phyloP scores from a whole-genome alignment of 2,113 vertebrate species.

The Brachyhypopomus gauderio region DNA sequence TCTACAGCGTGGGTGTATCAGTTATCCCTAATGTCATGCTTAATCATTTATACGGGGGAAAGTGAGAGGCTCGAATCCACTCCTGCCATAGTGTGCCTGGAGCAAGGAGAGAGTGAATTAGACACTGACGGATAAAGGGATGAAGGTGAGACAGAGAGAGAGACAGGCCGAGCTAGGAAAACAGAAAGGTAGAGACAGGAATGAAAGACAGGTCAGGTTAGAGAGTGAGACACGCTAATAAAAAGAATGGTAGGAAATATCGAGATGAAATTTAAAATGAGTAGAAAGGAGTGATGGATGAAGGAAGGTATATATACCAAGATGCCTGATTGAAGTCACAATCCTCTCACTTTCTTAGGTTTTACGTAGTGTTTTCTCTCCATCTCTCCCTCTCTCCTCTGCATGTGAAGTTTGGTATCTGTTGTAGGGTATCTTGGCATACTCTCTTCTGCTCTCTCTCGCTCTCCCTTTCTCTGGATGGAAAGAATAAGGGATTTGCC shows the following conservation, averaged over 20 bases:
- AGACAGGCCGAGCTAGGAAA: neutral
- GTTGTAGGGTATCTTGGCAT: conserved; percentile 16
- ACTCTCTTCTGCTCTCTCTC: neutral
- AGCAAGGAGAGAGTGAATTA: conserved; percentile 48
- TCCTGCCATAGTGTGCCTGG: conserved; percentile 18
- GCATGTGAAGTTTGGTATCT: neutral
- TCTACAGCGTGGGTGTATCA: conserved; percentile 60
- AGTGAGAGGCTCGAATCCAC: conserved; percentile 43
- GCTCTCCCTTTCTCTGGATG: conserved; percentile 26
- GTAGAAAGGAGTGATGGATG: neutral
- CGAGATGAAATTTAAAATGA: neutral
- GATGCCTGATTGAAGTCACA: too few relatives aligned
- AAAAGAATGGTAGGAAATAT: neutral
- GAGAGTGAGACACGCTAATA: neutral
- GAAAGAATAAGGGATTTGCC: conserved; percentile 19
- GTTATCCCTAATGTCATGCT: conserved; percentile 65
- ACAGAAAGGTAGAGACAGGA: neutral
- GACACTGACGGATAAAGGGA: conserved; percentile 10
- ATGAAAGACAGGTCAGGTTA: neutral
- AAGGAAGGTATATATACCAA: too few relatives aligned
- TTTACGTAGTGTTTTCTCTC: too few relatives aligned
- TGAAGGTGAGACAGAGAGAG: conserved; percentile 7
- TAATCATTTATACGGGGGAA: conserved; percentile 65
- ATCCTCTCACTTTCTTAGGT: too few relatives aligned
- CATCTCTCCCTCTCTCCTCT: too few relatives aligned